Percentiles rank a stretch among this genome's conserved stretches.
Evolutionary conservation across 1,140 invertebrate genomes (phyloP).

Genomic region (Micrasema minimum): DNA sequence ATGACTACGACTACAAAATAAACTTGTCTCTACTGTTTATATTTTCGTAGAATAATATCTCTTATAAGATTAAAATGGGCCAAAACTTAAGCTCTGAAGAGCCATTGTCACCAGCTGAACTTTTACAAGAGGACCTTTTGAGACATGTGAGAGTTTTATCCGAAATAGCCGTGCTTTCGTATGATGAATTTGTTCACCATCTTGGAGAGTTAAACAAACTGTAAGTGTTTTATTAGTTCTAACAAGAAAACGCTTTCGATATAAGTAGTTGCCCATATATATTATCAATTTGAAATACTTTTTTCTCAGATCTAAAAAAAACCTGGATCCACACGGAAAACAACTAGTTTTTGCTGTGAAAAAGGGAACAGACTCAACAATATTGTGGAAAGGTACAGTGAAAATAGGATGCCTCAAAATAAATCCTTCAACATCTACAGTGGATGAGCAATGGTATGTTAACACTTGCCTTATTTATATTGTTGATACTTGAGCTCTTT

Average conservation of each 20-base stretch:
- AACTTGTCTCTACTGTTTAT: no score
- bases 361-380: constrained; percentile 70
- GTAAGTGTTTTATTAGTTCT: constrained; percentile 56
- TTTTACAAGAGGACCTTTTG: constrained; percentile 48
- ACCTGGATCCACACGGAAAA: constrained; percentile 70
- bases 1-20: no score
- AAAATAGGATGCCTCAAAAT: constrained; percentile 75
- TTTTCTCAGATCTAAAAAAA: constrained; percentile 68
- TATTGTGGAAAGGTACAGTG: constrained; percentile 77
- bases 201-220: constrained; percentile 65
- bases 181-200: constrained; percentile 66
- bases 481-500: no score
- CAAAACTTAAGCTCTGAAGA: constrained; percentile 46
- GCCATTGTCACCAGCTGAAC: constrained; percentile 19
- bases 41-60: no score
- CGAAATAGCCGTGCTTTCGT: constrained; percentile 63
- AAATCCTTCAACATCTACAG: constrained; percentile 62
- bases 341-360: constrained; percentile 75
- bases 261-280: no score
- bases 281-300: no score
- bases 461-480: no score
- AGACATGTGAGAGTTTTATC: constrained; percentile 58
- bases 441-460: constrained; percentile 73
- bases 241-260: no score
- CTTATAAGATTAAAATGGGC: constrained; percentile 30